Conservation (phyloP, 2,113 vertebrate genomes). For the Rhabdornis inornatus region DNA sequence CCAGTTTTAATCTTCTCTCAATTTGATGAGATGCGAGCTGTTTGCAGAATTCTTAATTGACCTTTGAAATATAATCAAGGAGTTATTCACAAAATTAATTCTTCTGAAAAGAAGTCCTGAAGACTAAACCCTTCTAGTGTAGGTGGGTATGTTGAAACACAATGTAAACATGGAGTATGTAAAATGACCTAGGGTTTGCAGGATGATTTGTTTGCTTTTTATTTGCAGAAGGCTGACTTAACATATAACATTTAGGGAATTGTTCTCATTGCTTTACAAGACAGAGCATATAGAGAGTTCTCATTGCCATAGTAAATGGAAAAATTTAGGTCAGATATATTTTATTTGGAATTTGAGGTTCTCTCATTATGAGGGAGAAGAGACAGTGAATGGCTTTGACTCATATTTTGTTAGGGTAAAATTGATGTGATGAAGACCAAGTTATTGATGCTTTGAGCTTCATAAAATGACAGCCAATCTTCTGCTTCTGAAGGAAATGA, state of each 20-base stretch:
- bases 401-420: neutral
- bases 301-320: neutral
- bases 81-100: conserved; percentile 6
- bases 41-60: conserved; percentile 53
- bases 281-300: neutral
- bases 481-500: neutral
- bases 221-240: neutral
- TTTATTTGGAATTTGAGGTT: neutral
- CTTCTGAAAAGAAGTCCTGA: neutral
- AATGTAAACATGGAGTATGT: neutral
- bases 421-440: neutral
- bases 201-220: neutral
- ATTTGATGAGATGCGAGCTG: conserved; percentile 43
- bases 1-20: conserved; percentile 55
- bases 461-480: neutral
- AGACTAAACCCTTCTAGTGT: neutral
- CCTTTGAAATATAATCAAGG: conserved; percentile 52
- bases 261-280: neutral
- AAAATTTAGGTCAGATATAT: neutral
- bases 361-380: neutral
- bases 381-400: neutral
- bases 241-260: neutral
- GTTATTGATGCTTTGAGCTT: neutral
- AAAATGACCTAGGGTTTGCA: neutral
- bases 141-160: neutral